phyloP scores from a whole-genome alignment of 2,797 vertebrate species.

The Myoxocephalus aenaeus region DNA sequence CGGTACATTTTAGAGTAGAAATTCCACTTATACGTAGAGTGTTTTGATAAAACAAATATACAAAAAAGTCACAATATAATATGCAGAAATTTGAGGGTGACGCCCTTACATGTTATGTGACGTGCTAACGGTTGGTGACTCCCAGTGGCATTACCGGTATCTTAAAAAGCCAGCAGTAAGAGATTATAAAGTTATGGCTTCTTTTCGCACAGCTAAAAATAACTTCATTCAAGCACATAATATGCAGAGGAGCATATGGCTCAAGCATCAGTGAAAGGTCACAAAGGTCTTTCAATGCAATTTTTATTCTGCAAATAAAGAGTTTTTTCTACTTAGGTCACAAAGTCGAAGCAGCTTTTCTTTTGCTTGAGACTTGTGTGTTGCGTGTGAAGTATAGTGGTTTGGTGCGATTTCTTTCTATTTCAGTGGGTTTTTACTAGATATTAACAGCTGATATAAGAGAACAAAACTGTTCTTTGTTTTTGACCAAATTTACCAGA shows the following conservation, averaged over 20 bases:
- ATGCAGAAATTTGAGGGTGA: background rate
- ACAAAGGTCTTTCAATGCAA: background rate
- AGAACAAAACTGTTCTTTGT: background rate
- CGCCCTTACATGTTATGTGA: background rate
- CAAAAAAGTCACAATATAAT: background rate
- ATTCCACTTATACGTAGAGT: background rate
- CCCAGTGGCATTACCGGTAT: background rate
- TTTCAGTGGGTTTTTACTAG: background rate
- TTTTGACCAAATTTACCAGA: background rate
- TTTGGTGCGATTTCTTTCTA: background rate
- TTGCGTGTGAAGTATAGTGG: background rate
- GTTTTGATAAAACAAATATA: background rate
- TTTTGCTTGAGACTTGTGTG: background rate
- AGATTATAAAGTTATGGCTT: too few species aligned
- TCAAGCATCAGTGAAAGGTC: background rate
- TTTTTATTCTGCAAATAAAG: background rate
- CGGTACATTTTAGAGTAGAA: background rate
- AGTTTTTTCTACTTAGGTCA: background rate
- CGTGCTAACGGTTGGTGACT: background rate
- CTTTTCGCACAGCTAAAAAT: background rate
- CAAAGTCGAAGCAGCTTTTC: background rate
- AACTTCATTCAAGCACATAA: background rate
- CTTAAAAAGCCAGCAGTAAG: conserved; percentile 4
- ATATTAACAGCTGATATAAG: background rate
- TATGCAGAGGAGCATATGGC: background rate